phyloP scores from a whole-genome alignment of 2,797 vertebrate genomes.

The Gouania willdenowi region DNA sequence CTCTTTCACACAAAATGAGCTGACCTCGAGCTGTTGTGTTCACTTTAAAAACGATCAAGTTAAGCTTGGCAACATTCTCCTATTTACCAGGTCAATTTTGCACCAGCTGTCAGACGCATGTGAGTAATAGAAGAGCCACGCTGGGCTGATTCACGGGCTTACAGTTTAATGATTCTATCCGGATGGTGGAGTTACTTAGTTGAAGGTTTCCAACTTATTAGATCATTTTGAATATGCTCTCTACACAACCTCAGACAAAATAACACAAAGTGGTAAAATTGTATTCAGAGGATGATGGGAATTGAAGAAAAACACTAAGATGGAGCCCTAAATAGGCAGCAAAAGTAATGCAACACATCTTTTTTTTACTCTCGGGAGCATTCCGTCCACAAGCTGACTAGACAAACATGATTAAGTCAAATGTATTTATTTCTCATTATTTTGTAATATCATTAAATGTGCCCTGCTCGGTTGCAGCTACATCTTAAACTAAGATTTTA shows the following conservation, averaged over 20 bases:
- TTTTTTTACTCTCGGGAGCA: too few species aligned
- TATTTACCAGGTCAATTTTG: slow-evolving; percentile 42
- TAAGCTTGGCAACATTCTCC: slow-evolving; percentile 38
- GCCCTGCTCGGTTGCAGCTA: too few species aligned
- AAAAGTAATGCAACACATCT: neutral
- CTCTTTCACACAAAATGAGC: slow-evolving; percentile 19
- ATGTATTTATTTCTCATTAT: too few species aligned
- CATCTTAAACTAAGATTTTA: too few species aligned
- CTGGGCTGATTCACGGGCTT: slow-evolving; percentile 47
- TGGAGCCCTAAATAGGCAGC: neutral
- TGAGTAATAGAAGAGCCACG: slow-evolving; percentile 45
- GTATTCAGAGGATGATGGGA: slow-evolving; percentile 5
- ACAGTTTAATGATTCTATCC: slow-evolving; percentile 30
- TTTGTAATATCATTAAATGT: too few species aligned
- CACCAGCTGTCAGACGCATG: slow-evolving; percentile 33
- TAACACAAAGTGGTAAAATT: slow-evolving; percentile 12
- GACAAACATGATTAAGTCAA: too few species aligned
- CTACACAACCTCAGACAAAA: slow-evolving; percentile 5
- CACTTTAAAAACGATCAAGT: slow-evolving; percentile 23
- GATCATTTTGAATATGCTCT: slow-evolving; percentile 8
- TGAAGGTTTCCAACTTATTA: slow-evolving; percentile 26
- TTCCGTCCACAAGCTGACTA: too few species aligned
- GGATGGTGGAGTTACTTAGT: slow-evolving; percentile 25
- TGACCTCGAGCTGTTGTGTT: slow-evolving; percentile 18
- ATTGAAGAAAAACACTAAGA: slow-evolving; percentile 1